Percentiles rank a stretch among this genome's conserved stretches.
Evolutionary conservation across 2,797 vertebrate genomes (phyloP).

Genomic region (Esox masquinongy): DNA sequence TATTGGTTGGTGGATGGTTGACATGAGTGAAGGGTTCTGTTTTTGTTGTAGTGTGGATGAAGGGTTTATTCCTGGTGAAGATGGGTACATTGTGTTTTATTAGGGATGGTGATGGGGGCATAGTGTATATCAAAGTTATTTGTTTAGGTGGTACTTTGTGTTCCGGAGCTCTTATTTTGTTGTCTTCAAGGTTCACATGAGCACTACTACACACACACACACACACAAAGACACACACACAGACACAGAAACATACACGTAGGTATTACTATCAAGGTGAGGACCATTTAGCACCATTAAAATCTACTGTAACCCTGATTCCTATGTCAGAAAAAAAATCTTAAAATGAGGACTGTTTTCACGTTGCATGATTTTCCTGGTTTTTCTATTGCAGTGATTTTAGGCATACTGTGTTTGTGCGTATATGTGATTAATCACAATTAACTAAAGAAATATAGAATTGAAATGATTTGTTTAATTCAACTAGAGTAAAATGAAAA

Average conservation of each 20-base stretch:
- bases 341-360: too few relatives aligned
- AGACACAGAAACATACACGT: not conserved
- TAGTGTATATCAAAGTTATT: not conserved
- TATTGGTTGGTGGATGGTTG: not conserved
- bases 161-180: not conserved
- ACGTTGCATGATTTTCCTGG: too few relatives aligned
- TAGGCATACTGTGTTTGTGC: too few relatives aligned
- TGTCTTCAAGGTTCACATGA: conserved; percentile 22
- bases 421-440: too few relatives aligned
- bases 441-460: too few relatives aligned
- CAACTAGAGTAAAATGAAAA: too few relatives aligned
- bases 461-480: too few relatives aligned
- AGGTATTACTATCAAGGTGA: not conserved
- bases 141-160: not conserved
- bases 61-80: not conserved
- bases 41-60: not conserved
- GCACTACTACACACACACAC: conserved; percentile 2
- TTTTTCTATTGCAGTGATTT: too few relatives aligned
- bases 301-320: too few relatives aligned
- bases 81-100: not conserved
- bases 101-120: not conserved
- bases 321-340: too few relatives aligned
- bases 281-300: too few relatives aligned
- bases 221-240: conserved; percentile 8
- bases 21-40: not conserved